These are phyloP conservation scores for Nematolebias whitei DNA, from an alignment of 2,113 vertebrate species.

Conservation along the genomic window DNA sequence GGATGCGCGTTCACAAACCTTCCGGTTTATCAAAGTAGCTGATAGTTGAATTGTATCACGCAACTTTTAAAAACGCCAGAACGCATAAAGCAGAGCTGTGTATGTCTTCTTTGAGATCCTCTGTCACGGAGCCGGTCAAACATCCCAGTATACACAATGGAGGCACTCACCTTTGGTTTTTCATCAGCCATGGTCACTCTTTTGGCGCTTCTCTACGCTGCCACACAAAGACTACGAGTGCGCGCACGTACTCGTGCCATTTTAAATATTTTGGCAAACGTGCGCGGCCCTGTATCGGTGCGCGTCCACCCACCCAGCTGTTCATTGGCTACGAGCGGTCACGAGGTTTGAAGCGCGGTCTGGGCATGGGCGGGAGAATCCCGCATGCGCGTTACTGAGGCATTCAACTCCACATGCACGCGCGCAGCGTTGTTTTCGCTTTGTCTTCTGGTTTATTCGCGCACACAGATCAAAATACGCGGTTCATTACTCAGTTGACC, in stretches of 20 bases:
- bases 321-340: slow-evolving; percentile 60
- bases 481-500: too few relatives aligned
- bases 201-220: slow-evolving; percentile 83
- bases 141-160: background rate
- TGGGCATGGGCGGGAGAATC: slow-evolving; percentile 58
- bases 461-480: background rate
- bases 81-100: background rate
- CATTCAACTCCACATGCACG: slow-evolving; percentile 65
- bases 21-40: slow-evolving; percentile 79
- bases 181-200: slow-evolving; percentile 94
- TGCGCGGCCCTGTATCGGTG: slow-evolving; percentile 75
- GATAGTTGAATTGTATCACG: slow-evolving; percentile 57
- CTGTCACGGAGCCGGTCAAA: background rate
- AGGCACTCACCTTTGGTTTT: slow-evolving; percentile 92
- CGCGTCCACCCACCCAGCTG: slow-evolving; percentile 56
- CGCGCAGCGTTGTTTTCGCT: slow-evolving; percentile 62
- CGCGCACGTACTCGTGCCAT: slow-evolving; percentile 81
- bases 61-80: slow-evolving; percentile 46
- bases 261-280: slow-evolving; percentile 56
- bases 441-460: slow-evolving; percentile 8
- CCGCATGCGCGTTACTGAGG: slow-evolving; percentile 64
- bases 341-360: slow-evolving; percentile 54
- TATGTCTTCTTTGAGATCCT: background rate
- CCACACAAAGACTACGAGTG: slow-evolving; percentile 86
- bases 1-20: slow-evolving; percentile 82